Evolutionary conservation across 2,113 vertebrate species (phyloP).

Genomic region (Oreotrochilus melanogaster): DNA sequence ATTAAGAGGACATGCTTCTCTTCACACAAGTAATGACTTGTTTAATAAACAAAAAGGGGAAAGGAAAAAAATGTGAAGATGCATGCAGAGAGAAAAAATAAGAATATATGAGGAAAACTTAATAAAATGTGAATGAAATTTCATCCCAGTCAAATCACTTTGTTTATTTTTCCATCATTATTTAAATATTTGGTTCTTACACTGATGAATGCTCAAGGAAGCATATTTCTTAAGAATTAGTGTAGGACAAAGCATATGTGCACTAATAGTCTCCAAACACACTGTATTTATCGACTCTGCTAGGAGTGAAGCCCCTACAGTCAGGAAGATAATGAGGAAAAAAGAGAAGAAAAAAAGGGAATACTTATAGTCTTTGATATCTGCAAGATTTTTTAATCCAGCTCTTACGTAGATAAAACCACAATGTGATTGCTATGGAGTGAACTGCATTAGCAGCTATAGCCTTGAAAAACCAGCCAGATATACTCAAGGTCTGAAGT

Average conservation of each 20-base stretch:
- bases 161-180: slow-evolving; percentile 5
- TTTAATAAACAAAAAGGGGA: slow-evolving; percentile 43
- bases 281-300: background rate
- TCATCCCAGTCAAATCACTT: background rate
- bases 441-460: slow-evolving; percentile 16
- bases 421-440: slow-evolving; percentile 39
- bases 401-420: slow-evolving; percentile 46
- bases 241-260: background rate
- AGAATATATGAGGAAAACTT: background rate
- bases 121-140: slow-evolving; percentile 6
- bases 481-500: slow-evolving; percentile 17
- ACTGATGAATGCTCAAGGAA: background rate
- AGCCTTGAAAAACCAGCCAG: slow-evolving; percentile 56
- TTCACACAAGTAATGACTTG: background rate
- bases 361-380: slow-evolving; percentile 36
- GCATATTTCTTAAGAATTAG: slow-evolving; percentile 1
- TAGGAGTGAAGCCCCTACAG: background rate
- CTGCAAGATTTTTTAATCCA: slow-evolving; percentile 37
- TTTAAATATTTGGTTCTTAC: background rate
- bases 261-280: background rate
- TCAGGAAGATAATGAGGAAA: background rate
- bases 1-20: slow-evolving; percentile 5
- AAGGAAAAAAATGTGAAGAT: slow-evolving; percentile 14
- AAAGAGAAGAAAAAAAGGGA: background rate
- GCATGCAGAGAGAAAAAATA: background rate